Evolutionary conservation across 2,888 invertebrate genomes (phyloP), one percentile per base, ranked within the genome.

Genomic region (Euclidia mi): DNA sequence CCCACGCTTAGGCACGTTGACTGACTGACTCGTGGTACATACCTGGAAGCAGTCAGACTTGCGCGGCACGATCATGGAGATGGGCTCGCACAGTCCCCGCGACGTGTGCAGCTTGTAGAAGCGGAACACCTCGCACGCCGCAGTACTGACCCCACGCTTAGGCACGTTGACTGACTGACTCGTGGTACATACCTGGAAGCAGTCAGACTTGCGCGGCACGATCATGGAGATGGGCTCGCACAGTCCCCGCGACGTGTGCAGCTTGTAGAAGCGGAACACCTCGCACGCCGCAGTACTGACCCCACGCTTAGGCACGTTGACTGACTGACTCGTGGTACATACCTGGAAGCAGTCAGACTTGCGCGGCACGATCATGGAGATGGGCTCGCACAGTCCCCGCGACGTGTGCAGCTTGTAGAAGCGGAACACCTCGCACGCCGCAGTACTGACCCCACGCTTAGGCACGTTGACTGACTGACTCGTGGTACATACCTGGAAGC

Each of bases 191-290:
- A 94, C 95, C 92, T 94, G 96, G 71, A 96, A 96, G 66, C 95
- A 95, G 76, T 96, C 96, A 0, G 96, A 96, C 95, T 99, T 99
- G 77, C 99, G 95, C 14, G 99, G 99, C 59, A 99, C 99, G 65
- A 98, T 98, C 97, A 99, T 99, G 42, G 98, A 96, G 68, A 99
- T 98, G 34, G 99, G 98, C 85, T 99, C 99, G 90, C 98, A 98
- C 50, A 98, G 95, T 12, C 98, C 98, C 56, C 97, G 96, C 56
- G 98, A 97, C 3, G 98, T 98, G 87, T 98, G 98, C 65, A 99
- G 95, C 90, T 99, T 99, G 95, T 97, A 99, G 92, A 99, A 98
- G 70, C 98, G 96, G 85, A 97, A 98, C 75, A 99, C 97, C 87
- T 99, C 99, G 88, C 98, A 98, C 38, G 95, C 94, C 15, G 95